Base-by-base conservation (phyloP, 1,140 invertebrate species). In the Lucilia cuprina region DNA sequence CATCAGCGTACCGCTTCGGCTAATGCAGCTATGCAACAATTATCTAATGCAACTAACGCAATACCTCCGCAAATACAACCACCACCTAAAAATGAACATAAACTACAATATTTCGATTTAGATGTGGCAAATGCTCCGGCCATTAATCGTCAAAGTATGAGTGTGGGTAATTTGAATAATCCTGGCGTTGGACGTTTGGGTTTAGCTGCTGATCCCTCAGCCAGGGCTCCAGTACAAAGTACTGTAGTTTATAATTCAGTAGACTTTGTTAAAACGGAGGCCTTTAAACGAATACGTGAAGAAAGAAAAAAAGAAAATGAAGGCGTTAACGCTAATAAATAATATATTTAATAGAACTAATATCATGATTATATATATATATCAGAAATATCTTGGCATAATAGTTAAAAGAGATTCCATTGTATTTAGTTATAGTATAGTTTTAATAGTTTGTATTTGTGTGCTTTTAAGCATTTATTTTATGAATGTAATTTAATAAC, bases 261-360 rank as follows among this genome's bases (percentile, higher is more conserved):
- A 0, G 97, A 98, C 91, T 98, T 98, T 92, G 91, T 97, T 17
- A 97, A 97, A 93, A 98, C 97, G 0, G 94, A 97, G 88, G 97
- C 96, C 8, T 97, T 98, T 87, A 97, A 97, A 91, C 93, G 95
- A 84, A 97, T 96, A n/a, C 93, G 95, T 74, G 94, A 96, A 88
- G 94, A 95, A 87, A 94, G 96, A 1, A 96, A 97, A 90, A 89
- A 88, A 84, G 87, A 90, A 85, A 90, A 89, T 47, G 85, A 85
- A 84, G 88, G 86, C 80, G 50, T 88, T 80, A 86, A 84, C 55
- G 84, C 70, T 8, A 84, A 82, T 82, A 83, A 83, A 25, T 70
- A 70, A 70, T 55, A 1, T 12, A 13, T 55, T 13, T 7, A 55
- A 4, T 55, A 55, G 4, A 55, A 55, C 50, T 13, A 55, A 55